Evolutionary conservation across 2,113 vertebrate species (phyloP), one percentile per base, ranked within the genome.

Genomic region (Phaethon lepturus): DNA sequence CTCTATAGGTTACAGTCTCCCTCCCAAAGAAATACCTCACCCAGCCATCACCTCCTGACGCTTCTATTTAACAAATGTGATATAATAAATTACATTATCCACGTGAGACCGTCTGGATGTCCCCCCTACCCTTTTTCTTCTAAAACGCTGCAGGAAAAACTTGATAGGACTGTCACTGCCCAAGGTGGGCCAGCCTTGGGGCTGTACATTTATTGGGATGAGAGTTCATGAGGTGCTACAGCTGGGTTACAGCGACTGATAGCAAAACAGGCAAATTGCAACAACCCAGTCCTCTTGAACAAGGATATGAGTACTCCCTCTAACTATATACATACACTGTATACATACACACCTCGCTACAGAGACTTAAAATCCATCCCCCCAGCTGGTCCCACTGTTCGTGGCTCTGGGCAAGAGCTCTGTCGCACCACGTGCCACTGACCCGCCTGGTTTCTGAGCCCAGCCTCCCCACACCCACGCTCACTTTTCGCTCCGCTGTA

Each of bases 401-500:
- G 0, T 24, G 18, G 58, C 58, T 81, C 45, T 17, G 20, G 14
- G 17, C 44, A 74, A 71, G 25, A 82, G n/a, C 44, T 94, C 56
- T 26, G 38, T 17, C 1, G 0, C 31, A 63, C 25, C 60, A 78
- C 2, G 6, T 18, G 66, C 33, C 55, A 66, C 29, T 29, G 49
- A 53, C 15, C 26, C 2, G 3, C 24, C n/a, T 3, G 22, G 53
- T 33, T 71, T 33, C 77, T 14, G 24, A 62, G 52, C 50, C 23
- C 0, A 0, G 19, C 9, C 7, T 17, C 23, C 24, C 56, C 6
- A 2, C 3, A 10, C 17, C 60, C 71, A 26, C 7, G 5, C 69
- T 56, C 8, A 0, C 29, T 67, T 49, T 84, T 25, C 2, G 2
- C 29, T 77, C 69, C 0, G 0, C 31, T 3, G 0, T 2, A 44